Evolutionary conservation across 30 jellyfish, hydroid and myxozoan species (phyloP).

Genomic region (Haliclystus octoradiatus): DNA sequence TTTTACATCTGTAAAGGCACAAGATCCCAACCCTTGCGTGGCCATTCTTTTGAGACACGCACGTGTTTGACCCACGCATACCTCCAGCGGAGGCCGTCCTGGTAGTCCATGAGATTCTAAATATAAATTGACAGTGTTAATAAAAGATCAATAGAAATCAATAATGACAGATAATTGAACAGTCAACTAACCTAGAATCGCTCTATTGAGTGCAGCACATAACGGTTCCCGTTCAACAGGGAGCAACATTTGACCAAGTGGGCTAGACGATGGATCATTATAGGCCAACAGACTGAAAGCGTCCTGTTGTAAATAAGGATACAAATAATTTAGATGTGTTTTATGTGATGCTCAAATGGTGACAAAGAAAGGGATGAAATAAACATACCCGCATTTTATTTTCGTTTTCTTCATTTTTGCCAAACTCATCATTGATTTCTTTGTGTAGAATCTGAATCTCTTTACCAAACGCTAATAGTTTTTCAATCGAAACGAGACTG

Average conservation of each 20-base stretch:
- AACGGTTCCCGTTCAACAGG: conserved; percentile 78
- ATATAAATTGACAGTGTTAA: neutral
- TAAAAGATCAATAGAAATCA: neutral
- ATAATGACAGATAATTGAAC: neutral
- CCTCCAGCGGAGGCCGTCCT: conserved; percentile 80
- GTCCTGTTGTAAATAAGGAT: conserved; percentile 28
- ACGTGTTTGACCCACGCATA: conserved; percentile 76
- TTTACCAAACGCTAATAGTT: conserved; percentile 76
- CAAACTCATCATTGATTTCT: conserved; percentile 51
- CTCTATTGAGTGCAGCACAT: conserved; percentile 75
- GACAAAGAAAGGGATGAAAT: too few relatives aligned
- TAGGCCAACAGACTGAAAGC: conserved; percentile 90
- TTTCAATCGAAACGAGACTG: conserved; percentile 68
- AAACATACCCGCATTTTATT: conserved; percentile 57
- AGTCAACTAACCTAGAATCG: conserved; percentile 60
- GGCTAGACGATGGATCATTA: conserved; percentile 92
- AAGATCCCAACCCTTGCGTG: conserved; percentile 89
- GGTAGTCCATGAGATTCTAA: conserved; percentile 87
- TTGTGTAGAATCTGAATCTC: conserved; percentile 61
- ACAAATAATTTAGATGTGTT: too few relatives aligned
- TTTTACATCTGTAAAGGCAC: conserved; percentile 82
- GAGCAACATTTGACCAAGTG: conserved; percentile 61
- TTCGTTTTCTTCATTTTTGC: conserved; percentile 47
- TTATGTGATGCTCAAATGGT: too few relatives aligned
- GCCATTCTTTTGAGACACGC: conserved; percentile 83